These are phyloP conservation scores for Solea senegalensis DNA, from an alignment of 2,113 vertebrate species.

Conservation along the genomic window DNA sequence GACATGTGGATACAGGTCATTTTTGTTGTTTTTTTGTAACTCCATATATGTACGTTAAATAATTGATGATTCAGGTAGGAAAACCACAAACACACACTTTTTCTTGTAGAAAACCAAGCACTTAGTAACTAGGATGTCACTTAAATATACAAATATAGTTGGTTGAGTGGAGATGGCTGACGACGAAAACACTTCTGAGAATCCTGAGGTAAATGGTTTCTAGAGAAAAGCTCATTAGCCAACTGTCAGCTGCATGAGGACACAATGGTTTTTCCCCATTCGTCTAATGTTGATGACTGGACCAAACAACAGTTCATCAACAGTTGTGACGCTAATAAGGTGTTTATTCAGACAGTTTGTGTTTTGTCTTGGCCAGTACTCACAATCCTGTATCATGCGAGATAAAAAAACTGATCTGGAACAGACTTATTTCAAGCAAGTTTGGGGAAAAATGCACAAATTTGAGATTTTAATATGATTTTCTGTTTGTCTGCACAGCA, in stretches of 20 bases:
- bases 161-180: slow-evolving; percentile 13
- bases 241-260: slow-evolving; percentile 18
- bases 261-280: slow-evolving; percentile 31
- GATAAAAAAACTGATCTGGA: neutral
- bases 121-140: neutral
- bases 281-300: slow-evolving; percentile 5
- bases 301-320: slow-evolving; percentile 1
- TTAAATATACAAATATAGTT: neutral
- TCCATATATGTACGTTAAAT: too few species aligned
- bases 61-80: too few species aligned
- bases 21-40: too few species aligned
- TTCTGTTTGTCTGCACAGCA: too few species aligned
- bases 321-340: slow-evolving; percentile 2
- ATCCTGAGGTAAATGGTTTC: slow-evolving; percentile 40
- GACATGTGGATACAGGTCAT: too few species aligned
- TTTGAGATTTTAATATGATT: too few species aligned
- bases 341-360: neutral
- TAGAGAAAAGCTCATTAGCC: slow-evolving; percentile 38
- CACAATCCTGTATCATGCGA: too few species aligned
- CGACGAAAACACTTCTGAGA: slow-evolving; percentile 27
- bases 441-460: too few species aligned
- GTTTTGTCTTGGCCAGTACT: too few species aligned
- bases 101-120: neutral
- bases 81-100: neutral
- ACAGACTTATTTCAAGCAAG: too few species aligned